Conservation (phyloP, 1,140 invertebrate genomes). For the Holotrichia oblita region DNA sequence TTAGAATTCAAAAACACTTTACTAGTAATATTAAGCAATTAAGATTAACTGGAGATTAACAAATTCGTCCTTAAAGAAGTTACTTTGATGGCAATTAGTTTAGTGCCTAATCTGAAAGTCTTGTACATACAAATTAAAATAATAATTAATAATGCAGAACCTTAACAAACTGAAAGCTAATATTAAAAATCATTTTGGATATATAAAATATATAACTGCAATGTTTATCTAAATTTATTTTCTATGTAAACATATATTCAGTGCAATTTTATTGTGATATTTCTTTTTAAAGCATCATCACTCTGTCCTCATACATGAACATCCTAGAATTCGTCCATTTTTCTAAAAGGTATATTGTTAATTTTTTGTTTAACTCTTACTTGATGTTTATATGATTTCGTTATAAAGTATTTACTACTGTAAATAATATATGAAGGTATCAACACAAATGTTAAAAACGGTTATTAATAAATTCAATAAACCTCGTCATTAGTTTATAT, state of each 20-base stretch:
- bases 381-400: constrained; percentile 19
- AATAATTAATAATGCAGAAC: too few species aligned
- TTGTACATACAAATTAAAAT: not conserved
- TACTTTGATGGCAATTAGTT: too few species aligned
- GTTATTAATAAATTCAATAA: not conserved
- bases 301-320: constrained; percentile 9
- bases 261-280: constrained; percentile 35
- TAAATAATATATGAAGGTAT: not conserved
- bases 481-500: not conserved
- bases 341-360: constrained; percentile 2
- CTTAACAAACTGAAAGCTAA: too few species aligned
- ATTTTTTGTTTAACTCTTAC: not conserved
- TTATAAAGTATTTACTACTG: constrained; percentile 10
- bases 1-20: too few species aligned
- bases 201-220: not conserved
- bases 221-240: not conserved
- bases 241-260: not conserved
- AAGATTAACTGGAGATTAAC: too few species aligned
- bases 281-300: not conserved
- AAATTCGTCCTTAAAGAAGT: too few species aligned
- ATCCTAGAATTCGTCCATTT: constrained; percentile 27
- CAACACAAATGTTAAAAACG: constrained; percentile 2
- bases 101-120: too few species aligned
- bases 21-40: too few species aligned
- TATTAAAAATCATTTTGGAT: constrained; percentile 22